Conservation (phyloP, 1,140 invertebrate species). For the Brachionus koreanus region DNA sequence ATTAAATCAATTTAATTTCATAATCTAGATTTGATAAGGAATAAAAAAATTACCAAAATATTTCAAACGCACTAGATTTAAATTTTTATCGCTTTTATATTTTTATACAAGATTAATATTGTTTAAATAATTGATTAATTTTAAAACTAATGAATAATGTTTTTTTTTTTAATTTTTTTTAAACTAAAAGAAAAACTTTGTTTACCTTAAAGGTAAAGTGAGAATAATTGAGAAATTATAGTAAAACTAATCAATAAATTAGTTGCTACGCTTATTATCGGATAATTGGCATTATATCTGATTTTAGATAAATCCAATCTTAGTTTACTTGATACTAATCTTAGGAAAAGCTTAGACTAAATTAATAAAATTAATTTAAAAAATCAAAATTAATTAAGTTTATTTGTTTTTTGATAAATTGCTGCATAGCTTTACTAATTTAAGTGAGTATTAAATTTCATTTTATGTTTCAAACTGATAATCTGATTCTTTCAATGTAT, state of each 20-base stretch:
- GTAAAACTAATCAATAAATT: not conserved
- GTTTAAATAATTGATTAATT: too few species aligned
- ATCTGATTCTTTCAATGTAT: not conserved
- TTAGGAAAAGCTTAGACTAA: not conserved
- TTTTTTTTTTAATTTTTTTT: too few species aligned
- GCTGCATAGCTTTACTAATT: not conserved
- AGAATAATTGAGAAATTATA: not conserved
- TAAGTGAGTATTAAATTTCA: not conserved
- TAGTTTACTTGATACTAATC: not conserved
- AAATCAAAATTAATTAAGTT: not conserved
- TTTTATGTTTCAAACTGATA: not conserved
- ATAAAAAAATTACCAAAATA: too few species aligned
- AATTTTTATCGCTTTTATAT: too few species aligned
- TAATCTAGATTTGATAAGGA: too few species aligned
- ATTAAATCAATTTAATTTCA: too few species aligned
- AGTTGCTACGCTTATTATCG: not conserved
- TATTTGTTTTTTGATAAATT: not conserved
- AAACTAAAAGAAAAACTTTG: too few species aligned
- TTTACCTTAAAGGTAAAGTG: too few species aligned
- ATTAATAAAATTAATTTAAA: not conserved
- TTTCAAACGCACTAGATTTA: too few species aligned
- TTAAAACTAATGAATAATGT: too few species aligned
- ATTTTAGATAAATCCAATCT: not conserved
- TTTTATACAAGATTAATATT: too few species aligned
- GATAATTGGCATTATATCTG: not conserved